Evolutionary conservation across 2,888 invertebrate species (phyloP), one percentile per base, ranked within the genome.

Genomic region (Hirtodrosophila cameraria): DNA sequence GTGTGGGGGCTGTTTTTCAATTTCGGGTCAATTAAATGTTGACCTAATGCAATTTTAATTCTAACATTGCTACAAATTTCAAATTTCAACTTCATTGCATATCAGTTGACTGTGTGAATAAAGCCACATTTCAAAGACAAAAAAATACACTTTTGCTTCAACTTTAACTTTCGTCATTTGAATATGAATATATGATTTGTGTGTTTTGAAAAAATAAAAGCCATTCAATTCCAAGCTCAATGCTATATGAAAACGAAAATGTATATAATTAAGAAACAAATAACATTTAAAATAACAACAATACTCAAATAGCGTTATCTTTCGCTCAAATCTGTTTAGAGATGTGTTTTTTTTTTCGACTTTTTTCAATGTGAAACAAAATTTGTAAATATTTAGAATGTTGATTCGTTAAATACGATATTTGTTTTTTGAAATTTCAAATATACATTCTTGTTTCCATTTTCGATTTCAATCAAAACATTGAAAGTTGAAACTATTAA

Each of bases 171-270:
- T 70, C 38, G 27, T 31, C 30, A 61, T 71, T 60, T 65, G 27
- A 65, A 69, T 61, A 48, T 55, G 43, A 65, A 48, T 63, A 48
- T 63, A 36, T 52, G 65, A 76, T 62, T 70, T 64, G 50, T 60
- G 27, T 45, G 50, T 45, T 63, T n/a, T n/a, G n/a, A n/a, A n/a
- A n/a, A n/a, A n/a, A n/a, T n/a, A 48, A 45, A 41, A 62, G 60
- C 60, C 53, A 82, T 60, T 64, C 54, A 68, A 68, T 68, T 68
- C 62, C 39, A 13, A 25, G 13, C 41, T 64, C 68, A 76, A 76
- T 66, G 67, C 53, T 61, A 72, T 58, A 57, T 65, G 64, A 59
- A 72, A 63, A 45, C 33, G 61, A 67, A 65, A 66, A 38, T 33
- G 31, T 57, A 59, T 43, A 49, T 39, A 46, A 53, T n/a, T n/a